phyloP scores from a whole-genome alignment of 2,113 vertebrate genomes.

The Pterocles burchelli region DNA sequence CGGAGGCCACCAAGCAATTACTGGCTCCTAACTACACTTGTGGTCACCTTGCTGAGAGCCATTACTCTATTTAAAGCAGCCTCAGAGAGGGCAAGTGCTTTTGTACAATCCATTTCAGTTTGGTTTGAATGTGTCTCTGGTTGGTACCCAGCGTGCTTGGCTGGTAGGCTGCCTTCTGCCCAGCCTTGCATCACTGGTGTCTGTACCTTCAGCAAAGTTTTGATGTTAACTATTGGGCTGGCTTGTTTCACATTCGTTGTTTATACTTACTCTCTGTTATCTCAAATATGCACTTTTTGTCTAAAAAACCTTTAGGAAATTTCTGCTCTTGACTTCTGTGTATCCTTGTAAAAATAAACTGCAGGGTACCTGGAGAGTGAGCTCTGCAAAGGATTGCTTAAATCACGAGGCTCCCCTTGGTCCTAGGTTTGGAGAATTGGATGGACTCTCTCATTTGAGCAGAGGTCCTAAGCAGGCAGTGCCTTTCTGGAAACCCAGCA shows the following conservation, averaged over 20 bases:
- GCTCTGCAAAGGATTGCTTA: background rate
- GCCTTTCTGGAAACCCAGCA: background rate
- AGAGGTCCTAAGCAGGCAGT: background rate
- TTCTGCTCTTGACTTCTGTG: background rate
- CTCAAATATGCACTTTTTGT: background rate
- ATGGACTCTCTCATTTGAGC: background rate
- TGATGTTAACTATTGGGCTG: background rate
- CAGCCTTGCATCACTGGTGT: fast-evolving
- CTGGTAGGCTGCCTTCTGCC: background rate
- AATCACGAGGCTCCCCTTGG: background rate
- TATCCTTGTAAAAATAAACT: background rate
- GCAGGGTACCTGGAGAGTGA: background rate
- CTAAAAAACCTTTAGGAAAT: background rate
- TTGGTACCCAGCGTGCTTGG: background rate
- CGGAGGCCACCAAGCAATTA: background rate
- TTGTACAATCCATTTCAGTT: background rate
- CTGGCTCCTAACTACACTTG: background rate
- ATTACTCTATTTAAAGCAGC: background rate
- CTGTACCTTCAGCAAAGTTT: background rate
- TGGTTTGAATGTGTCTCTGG: fast-evolving
- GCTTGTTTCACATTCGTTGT: background rate
- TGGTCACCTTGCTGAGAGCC: background rate
- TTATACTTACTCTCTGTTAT: background rate
- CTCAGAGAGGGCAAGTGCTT: fast-evolving
- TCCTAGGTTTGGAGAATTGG: background rate